These are phyloP conservation scores for Lithosia quadra DNA, from an alignment of 2,888 invertebrate species.

Conservation along the genomic window DNA sequence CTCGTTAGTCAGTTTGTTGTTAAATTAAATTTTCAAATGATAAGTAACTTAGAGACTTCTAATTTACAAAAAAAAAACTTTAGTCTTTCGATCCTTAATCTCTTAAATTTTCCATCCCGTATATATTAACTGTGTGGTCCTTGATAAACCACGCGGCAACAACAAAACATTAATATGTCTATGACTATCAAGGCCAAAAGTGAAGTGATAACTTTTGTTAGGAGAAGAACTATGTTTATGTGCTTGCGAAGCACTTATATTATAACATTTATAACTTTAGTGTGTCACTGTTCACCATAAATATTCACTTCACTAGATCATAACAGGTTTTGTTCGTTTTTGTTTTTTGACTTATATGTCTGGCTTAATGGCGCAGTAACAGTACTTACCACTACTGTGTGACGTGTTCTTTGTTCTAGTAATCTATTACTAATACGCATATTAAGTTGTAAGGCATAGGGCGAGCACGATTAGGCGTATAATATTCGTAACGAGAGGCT, in stretches of 20 bases:
- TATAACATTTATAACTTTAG: slow-evolving; percentile 4
- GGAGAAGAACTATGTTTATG: slow-evolving; percentile 4
- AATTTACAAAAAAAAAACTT: background rate
- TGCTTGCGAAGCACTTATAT: slow-evolving; percentile 1
- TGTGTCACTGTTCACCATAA: slow-evolving; percentile 2
- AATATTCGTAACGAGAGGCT: too few relatives aligned
- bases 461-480: too few relatives aligned
- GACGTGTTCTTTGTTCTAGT: too few relatives aligned
- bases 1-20: background rate
- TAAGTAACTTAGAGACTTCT: background rate
- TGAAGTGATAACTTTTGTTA: slow-evolving; percentile 2
- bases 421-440: too few relatives aligned
- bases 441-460: too few relatives aligned
- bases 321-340: background rate
- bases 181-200: slow-evolving; percentile 4
- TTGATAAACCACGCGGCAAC: background rate
- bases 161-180: background rate
- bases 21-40: background rate
- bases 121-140: background rate
- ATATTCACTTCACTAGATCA: slow-evolving; percentile 2
- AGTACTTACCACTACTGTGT: too few relatives aligned
- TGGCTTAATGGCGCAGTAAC: background rate
- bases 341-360: background rate
- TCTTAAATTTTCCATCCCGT: background rate
- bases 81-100: too few relatives aligned